Base-by-base conservation (phyloP, 2,797 vertebrate genomes). In the Lates japonicus region DNA sequence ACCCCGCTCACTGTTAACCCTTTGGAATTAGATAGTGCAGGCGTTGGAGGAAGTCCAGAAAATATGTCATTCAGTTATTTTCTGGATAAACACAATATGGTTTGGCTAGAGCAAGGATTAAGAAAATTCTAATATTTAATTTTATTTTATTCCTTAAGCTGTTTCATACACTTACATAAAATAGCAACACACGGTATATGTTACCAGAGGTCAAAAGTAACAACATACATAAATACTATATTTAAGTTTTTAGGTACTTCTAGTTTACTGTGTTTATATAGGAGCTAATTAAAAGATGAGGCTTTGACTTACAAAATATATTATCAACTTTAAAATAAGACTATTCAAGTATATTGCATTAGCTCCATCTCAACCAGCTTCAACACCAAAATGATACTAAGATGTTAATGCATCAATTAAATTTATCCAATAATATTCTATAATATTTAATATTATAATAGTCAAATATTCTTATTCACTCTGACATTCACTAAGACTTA, bases 1-100 rank as follows among this genome's bases (percentile, higher is more conserved):
- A 82, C 64, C 70, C 72, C 7, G 74, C 80, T 86, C 81, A 51
- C 82, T 52, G 69, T 92, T 93, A 88, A 90, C 91, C 91, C 91
- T 91, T 89, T 81, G 85, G 81, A 89, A 82, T 76, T 82, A 76
- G 86, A 57, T 39, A 51, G 70, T 51, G 48, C 39, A 75, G 46
- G 70, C 49, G 29, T 61, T 64, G 59, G 77, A 84, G 20, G 68
- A 73, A 78, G 87, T 81, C 64, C 55, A 57, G 39, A 3, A 65
- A 81, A 83, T 33, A 44, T 78, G 86, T 86, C 88, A 88, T 58
- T 86, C 73, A 84, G 9, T 61, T 65, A 29, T 72, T 48, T 63
- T 42, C 9, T 16, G 7, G 14, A 60, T 37, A 60, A 37, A 33
- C n/a, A n/a, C n/a, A 46, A 12, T 7, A 44, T 8, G 42, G 4